Evolutionary conservation across 2,797 vertebrate genomes (phyloP).

Genomic region (Petrocephalus schoutedeni): DNA sequence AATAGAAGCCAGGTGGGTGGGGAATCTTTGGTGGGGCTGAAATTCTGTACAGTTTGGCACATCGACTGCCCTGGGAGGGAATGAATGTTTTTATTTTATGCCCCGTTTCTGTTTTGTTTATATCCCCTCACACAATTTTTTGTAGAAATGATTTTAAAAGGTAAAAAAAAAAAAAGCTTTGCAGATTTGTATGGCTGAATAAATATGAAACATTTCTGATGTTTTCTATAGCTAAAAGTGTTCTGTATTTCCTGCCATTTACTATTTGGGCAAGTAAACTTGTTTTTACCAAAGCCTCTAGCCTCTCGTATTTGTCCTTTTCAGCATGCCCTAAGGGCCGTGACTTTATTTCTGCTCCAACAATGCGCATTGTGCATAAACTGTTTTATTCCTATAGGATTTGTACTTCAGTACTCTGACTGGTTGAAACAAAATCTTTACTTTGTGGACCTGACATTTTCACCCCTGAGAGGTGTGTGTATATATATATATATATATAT

Average conservation of each 20-base stretch:
- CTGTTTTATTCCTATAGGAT: background rate
- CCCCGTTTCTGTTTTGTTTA: slow-evolving; percentile 24
- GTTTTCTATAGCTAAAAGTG: slow-evolving; percentile 75
- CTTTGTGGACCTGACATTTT: too few relatives aligned
- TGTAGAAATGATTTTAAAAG: slow-evolving; percentile 63
- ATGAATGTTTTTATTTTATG: slow-evolving; percentile 51
- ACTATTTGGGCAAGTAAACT: slow-evolving; percentile 75
- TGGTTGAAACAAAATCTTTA: too few relatives aligned
- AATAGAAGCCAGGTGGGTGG: slow-evolving; percentile 14
- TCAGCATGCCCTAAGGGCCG: background rate
- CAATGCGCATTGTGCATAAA: background rate
- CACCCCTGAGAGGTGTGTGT: too few relatives aligned
- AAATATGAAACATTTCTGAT: slow-evolving; percentile 66
- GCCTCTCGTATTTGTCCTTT: background rate
- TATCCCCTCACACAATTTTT: slow-evolving; percentile 53
- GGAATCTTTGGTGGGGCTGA: slow-evolving; percentile 45
- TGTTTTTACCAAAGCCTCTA: slow-evolving; percentile 50
- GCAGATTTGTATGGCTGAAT: slow-evolving; percentile 72
- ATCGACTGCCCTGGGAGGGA: slow-evolving; percentile 52
- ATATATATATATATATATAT: too few relatives aligned
- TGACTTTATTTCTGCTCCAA: background rate
- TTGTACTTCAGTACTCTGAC: background rate
- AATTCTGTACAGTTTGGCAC: slow-evolving; percentile 38
- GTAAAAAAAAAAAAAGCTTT: slow-evolving; percentile 57
- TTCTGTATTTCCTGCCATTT: slow-evolving; percentile 73